Evolutionary conservation across 2,113 vertebrate species (phyloP).

Genomic region (Campylorhamphus procurvoides): DNA sequence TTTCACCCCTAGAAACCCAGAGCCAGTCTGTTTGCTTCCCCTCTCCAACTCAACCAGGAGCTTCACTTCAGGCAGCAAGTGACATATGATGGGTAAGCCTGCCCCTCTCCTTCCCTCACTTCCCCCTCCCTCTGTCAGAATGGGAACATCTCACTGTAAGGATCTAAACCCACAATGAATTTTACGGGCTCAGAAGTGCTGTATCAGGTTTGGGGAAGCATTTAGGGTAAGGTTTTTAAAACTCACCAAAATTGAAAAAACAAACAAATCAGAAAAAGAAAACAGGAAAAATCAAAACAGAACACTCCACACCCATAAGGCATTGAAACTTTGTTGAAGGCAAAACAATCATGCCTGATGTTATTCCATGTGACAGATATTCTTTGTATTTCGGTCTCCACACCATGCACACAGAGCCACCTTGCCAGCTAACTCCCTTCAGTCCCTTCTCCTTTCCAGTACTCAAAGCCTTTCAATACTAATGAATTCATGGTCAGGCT

Average conservation of each 20-base stretch:
- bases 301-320: neutral
- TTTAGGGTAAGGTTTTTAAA: neutral
- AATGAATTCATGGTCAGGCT: accelerated
- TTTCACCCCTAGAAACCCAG: neutral
- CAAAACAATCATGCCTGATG: neutral
- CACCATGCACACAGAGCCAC: neutral
- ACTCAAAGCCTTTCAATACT: neutral
- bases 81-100: neutral
- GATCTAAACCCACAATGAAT: neutral
- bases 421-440: neutral
- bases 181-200: neutral
- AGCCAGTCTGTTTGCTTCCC: neutral
- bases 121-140: neutral
- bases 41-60: neutral
- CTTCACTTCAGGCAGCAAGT: neutral
- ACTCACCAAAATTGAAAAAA: neutral
- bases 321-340: neutral
- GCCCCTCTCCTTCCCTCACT: neutral
- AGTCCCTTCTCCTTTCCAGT: neutral
- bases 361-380: neutral
- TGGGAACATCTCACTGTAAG: neutral
- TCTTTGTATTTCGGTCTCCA: neutral
- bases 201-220: neutral
- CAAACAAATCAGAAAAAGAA: neutral
- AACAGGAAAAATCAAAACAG: neutral